Percentiles rank a stretch among this genome's conserved stretches.
phyloP scores from a whole-genome alignment of 1,140 invertebrate species.

The Gryon sp. region DNA sequence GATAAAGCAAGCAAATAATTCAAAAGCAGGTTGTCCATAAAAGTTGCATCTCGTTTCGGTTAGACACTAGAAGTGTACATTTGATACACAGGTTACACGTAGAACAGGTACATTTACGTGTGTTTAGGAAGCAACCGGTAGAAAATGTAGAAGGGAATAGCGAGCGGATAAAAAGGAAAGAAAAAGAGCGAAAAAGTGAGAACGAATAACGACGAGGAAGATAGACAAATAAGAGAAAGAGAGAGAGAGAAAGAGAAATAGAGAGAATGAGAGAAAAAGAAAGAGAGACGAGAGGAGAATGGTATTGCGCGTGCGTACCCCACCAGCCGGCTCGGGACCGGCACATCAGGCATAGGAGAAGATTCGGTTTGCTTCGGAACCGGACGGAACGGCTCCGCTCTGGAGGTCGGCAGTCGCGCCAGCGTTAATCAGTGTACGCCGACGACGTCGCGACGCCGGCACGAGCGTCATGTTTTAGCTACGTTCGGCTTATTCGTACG shows the following conservation, averaged over 20 bases:
- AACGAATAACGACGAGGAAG: too few species aligned
- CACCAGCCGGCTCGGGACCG: constrained; percentile 35
- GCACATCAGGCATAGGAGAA: constrained; percentile 26
- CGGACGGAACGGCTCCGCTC: constrained; percentile 21
- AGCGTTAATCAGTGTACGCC: constrained; percentile 47
- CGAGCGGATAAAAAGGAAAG: constrained; percentile 5
- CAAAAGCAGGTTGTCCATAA: background rate
- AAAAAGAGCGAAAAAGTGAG: background rate
- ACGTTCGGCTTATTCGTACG: background rate
- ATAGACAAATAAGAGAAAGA: constrained; percentile 8
- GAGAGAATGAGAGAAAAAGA: background rate
- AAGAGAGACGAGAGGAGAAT: background rate
- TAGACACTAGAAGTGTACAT: constrained; percentile 19
- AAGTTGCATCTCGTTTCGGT: constrained; percentile 5
- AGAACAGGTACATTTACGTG: constrained; percentile 54
- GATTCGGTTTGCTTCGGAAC: constrained; percentile 40
- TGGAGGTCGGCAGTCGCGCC: constrained; percentile 43
- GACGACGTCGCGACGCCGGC: constrained; percentile 66
- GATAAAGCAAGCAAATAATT: too few species aligned
- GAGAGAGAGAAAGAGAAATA: background rate
- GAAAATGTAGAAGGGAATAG: constrained; percentile 58
- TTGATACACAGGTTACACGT: constrained; percentile 42
- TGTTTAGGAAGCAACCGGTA: constrained; percentile 65
- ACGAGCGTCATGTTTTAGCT: constrained; percentile 24
- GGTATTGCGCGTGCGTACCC: constrained; percentile 59